phyloP scores from a whole-genome alignment of 2,113 vertebrate species.

The Odontophorus gujanensis region DNA sequence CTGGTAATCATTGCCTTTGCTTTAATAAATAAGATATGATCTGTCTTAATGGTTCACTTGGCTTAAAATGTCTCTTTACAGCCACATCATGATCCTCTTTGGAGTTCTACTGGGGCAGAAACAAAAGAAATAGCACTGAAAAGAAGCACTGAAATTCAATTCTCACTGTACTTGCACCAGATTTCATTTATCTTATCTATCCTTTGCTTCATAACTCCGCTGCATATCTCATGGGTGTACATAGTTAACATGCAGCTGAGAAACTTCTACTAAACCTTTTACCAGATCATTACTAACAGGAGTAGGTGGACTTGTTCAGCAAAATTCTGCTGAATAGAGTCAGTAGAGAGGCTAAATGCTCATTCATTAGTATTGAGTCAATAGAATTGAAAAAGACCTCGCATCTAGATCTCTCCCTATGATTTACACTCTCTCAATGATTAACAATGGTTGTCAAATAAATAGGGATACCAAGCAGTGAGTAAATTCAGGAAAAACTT shows the following conservation, averaged over 20 bases:
- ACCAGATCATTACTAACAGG: background rate
- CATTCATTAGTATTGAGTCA: background rate
- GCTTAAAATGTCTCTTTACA: background rate
- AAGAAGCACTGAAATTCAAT: background rate
- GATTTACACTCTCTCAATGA: background rate
- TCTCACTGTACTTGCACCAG: background rate
- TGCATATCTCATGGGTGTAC: background rate
- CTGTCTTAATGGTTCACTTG: background rate
- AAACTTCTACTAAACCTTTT: background rate
- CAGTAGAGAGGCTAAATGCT: background rate
- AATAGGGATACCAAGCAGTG: background rate
- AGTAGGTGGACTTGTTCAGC: background rate
- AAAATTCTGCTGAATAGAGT: background rate
- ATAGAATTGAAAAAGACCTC: background rate
- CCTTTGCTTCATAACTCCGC: background rate
- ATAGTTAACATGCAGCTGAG: background rate
- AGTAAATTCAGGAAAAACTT: background rate
- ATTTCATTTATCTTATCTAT: background rate
- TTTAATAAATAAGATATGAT: constrained; percentile 27
- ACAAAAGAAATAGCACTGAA: background rate
- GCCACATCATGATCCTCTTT: background rate
- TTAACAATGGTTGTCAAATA: background rate
- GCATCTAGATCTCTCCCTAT: background rate
- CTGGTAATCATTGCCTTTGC: background rate
- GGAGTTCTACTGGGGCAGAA: background rate